Evolutionary conservation across 1,140 invertebrate species (phyloP), one percentile per base, ranked within the genome.

Genomic region (Drosophila obscura): DNA sequence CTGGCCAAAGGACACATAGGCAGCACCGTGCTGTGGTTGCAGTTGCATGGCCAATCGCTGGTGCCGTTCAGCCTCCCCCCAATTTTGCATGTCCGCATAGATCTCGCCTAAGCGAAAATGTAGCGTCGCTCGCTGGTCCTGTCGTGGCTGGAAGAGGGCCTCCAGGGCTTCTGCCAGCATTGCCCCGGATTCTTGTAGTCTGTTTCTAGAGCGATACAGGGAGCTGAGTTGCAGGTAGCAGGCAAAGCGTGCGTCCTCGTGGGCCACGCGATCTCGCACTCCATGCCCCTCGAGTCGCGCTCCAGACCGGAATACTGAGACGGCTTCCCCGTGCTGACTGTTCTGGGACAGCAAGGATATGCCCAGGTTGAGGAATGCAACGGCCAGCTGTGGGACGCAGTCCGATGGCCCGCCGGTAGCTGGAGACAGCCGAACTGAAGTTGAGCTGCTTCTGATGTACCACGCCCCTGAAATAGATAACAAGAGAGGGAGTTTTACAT

Each of bases 331-430:
- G 64, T 95, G 94, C 43, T 95, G 93, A 5, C 49, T 28, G 51
- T 96, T 97, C 48, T 96, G 93, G 8, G 96, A 94, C 68, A 96
- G 95, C 72, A 98, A 93, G 9, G 97, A 95, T 51, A 97, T 95
- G 0, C 97, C 98, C 77, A 98, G 93, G 92, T 98, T 98, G 59
- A 99, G 94, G 92, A 99, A 97, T 19, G 98, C 98, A 94, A 98
- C 97, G 89, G 97, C 97, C 92, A 99, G 94, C 65, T 97, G 96
- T 55, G 97, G 97, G 97, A 90, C 98, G 94, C 92, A 96, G 98
- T 90, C 96, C 95, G 83, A 99, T 98, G 24, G 98, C 98, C 65
- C 95, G 43, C 13, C 80, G 80, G 28, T 67, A 83, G 58, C 58
- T 66, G 35, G 58, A 28, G 24, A 78, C 7, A 1, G 80, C 80